Evolutionary conservation across 2,888 invertebrate genomes (phyloP), one percentile per base, ranked within the genome.

Genomic region (Myopa tessellatipennis): DNA sequence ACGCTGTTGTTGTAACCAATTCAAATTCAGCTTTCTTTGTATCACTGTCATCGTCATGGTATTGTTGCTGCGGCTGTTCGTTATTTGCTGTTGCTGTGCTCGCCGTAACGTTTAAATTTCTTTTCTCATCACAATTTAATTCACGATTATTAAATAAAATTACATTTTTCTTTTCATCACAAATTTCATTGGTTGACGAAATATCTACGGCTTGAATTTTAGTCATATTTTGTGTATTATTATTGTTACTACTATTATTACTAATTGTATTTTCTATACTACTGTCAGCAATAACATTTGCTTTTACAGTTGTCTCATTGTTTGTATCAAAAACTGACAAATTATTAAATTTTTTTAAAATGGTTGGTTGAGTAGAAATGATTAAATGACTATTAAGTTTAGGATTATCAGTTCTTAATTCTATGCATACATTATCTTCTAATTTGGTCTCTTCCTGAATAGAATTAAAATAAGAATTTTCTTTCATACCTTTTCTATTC

Each of bases 181-280:
- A 80, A 34, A 14, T 61, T 61, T 61, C 12, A 81, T 81, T 81
- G 81, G 81, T 81, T 81, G 79, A 82, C 81, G 80, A 81, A 81
- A 81, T 81, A 82, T 82, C 81, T 75, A 58, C 68, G 58, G 69
- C 69, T 69, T 68, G 75, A 69, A 68, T 75, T 60, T 40, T 6
- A 75, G 6, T 18, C 8, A 60, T 26, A 60, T 45, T 69, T 60
- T 75, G 18, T n/a, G 8, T n/a, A 65, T 58, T 52, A 74, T 72
- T 45, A 45, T 68, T 68, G 14, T 45, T 40, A 8, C 26, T 74
- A 45, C 18, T 52, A 52, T 18, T 14, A 52, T 52, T 52, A 8
- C 52, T 55, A 58, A 68, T 68, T 72, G 16, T 18, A 61, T 72
- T 63, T 16, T 72, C 38, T 26, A 61, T 50, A 61, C 45, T 61